Evolutionary conservation across 2,113 vertebrate genomes (phyloP).

Genomic region (Egretta garzetta): DNA sequence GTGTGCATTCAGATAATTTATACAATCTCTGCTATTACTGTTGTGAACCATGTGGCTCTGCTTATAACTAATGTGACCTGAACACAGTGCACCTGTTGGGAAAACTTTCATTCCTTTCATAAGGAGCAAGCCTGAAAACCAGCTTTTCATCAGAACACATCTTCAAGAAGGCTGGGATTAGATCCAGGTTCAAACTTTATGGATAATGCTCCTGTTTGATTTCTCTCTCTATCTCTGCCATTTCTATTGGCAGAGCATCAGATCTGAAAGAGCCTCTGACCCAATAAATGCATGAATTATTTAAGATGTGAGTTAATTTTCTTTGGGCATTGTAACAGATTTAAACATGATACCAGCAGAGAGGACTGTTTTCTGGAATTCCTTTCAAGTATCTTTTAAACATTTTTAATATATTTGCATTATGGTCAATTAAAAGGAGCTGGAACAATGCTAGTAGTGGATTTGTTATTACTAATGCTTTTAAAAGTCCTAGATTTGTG

Average conservation of each 20-base stretch:
- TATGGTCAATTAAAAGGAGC: conserved; percentile 41
- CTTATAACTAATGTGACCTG: neutral
- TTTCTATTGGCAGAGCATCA: conserved; percentile 36
- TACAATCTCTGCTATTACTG: neutral
- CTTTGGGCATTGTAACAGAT: neutral
- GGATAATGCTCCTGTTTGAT: neutral
- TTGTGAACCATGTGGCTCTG: neutral
- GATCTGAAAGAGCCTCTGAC: conserved; percentile 29
- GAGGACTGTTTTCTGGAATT: conserved; percentile 7
- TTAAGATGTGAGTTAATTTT: conserved; percentile 42
- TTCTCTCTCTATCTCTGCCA: conserved; percentile 50
- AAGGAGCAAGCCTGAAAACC: neutral
- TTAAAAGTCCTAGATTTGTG: conserved; percentile 38
- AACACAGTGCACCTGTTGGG: neutral
- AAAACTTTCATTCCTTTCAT: neutral
- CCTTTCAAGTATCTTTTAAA: conserved; percentile 9
- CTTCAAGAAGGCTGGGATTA: conserved; percentile 1
- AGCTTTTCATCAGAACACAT: neutral
- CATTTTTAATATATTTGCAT: conserved; percentile 29
- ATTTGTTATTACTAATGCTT: conserved; percentile 51
- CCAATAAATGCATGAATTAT: conserved; percentile 52
- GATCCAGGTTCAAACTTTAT: conserved; percentile 29
- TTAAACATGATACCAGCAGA: neutral
- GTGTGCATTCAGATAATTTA: neutral
- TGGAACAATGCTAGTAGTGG: conserved; percentile 48